phyloP scores from a whole-genome alignment of 2,888 invertebrate genomes.

The Phanerotoma sp. region DNA sequence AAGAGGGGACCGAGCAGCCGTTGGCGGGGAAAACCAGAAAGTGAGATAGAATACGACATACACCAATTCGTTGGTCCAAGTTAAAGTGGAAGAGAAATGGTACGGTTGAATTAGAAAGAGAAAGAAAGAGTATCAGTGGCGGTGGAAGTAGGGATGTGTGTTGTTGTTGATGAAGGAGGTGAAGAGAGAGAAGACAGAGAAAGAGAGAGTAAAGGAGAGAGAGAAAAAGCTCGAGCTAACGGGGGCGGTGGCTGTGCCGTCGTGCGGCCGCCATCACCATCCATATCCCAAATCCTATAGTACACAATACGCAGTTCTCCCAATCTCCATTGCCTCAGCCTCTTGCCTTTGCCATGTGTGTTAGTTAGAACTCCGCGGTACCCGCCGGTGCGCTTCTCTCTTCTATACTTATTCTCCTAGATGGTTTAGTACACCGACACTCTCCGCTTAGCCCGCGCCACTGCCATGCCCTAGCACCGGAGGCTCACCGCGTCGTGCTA shows the following conservation, averaged over 20 bases:
- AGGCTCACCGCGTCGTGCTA: conserved; percentile 38
- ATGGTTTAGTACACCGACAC: conserved; percentile 50
- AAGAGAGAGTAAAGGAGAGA: conserved; percentile 19
- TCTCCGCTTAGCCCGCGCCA: conserved; percentile 46
- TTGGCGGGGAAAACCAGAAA: conserved; percentile 2
- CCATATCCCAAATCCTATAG: conserved; percentile 46
- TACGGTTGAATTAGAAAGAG: conserved; percentile 10
- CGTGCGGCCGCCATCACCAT: conserved; percentile 64
- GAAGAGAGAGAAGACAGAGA: conserved; percentile 22
- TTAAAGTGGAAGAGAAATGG: conserved; percentile 20
- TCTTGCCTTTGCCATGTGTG: conserved; percentile 36
- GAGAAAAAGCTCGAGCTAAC: conserved; percentile 28
- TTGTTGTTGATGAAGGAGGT: conserved; percentile 27
- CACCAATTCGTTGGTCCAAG: conserved; percentile 36
- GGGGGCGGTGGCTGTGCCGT: conserved; percentile 62
- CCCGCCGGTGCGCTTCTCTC: conserved; percentile 49
- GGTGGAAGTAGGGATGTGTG: conserved; percentile 20
- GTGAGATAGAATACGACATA: conserved; percentile 7
- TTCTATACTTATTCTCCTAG: conserved; percentile 29
- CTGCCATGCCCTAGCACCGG: conserved; percentile 54
- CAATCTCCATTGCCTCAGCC: conserved; percentile 16
- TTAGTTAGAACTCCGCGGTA: conserved; percentile 45
- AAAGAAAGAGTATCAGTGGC: conserved; percentile 13
- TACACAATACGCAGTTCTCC: conserved; percentile 45
- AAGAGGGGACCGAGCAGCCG: neutral